phyloP scores from a whole-genome alignment of 1,140 invertebrate species.

The Nixonia krombeini region DNA sequence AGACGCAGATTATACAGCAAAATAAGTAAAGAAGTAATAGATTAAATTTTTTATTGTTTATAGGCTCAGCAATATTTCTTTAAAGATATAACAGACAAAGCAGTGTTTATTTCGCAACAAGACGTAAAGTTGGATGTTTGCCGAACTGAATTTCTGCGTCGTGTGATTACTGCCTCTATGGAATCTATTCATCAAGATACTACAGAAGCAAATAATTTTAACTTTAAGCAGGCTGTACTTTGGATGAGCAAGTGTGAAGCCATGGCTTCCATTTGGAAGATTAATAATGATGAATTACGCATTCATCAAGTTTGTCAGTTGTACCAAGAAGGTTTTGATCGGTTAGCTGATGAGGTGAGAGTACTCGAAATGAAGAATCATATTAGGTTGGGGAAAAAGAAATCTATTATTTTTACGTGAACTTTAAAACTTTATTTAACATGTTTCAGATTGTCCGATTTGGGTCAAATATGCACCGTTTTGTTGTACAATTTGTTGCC shows the following conservation, averaged over 20 bases:
- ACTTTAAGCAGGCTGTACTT: constrained; percentile 74
- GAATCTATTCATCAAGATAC: constrained; percentile 75
- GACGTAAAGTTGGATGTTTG: constrained; percentile 71
- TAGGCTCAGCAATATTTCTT: constrained; percentile 72
- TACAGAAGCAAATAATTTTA: constrained; percentile 68
- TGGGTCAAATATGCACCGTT: no score
- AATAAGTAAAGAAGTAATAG: constrained; percentile 9
- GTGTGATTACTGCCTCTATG: constrained; percentile 77
- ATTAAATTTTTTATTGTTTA: constrained; percentile 20
- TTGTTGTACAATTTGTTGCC: no score
- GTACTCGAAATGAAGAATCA: constrained; percentile 3
- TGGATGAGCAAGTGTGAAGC: constrained; percentile 82
- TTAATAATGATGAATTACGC: constrained; percentile 82
- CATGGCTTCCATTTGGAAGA: constrained; percentile 84
- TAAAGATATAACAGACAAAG: constrained; percentile 70
- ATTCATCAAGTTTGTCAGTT: constrained; percentile 84
- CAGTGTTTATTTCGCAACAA: constrained; percentile 62
- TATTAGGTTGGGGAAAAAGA: no score
- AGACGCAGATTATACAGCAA: no score
- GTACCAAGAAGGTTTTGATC: constrained; percentile 84
- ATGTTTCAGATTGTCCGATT: not conserved
- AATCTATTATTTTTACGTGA: no score
- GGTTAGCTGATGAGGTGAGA: constrained; percentile 80
- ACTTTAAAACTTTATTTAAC: not conserved
- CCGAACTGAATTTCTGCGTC: constrained; percentile 77